Conservation (phyloP, 2,888 invertebrate species). For the Xanthia togata region DNA sequence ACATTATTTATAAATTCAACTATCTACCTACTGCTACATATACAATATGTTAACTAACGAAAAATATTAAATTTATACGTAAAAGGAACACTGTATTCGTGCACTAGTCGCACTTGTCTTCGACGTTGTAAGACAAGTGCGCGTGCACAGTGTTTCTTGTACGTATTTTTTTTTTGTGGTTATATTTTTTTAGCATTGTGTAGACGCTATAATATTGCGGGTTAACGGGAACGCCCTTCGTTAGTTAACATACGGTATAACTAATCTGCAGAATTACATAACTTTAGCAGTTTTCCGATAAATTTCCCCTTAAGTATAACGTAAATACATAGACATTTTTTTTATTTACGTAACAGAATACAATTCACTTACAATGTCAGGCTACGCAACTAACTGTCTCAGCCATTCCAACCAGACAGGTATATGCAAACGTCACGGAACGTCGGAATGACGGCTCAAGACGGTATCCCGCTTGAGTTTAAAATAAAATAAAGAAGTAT, state of each 20-base stretch:
- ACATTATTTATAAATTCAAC: neutral
- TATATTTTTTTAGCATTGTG: too few species aligned
- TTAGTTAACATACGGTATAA: too few species aligned
- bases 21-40: neutral
- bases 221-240: too few species aligned
- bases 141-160: too few species aligned
- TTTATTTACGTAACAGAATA: slow-evolving; percentile 14
- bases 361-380: neutral
- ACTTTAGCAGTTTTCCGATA: neutral
- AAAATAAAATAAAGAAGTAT: slow-evolving; percentile 10
- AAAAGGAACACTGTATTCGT: too few species aligned
- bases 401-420: neutral
- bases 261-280: neutral
- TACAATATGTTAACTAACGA: too few species aligned
- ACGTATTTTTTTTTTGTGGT: too few species aligned
- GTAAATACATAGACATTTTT: neutral
- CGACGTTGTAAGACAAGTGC: too few species aligned
- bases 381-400: slow-evolving; percentile 10
- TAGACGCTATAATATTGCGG: too few species aligned
- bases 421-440: slow-evolving; percentile 1
- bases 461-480: neutral
- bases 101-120: too few species aligned
- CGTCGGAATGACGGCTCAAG: slow-evolving; percentile 13
- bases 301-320: neutral
- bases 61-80: too few species aligned